Conservation (phyloP, 2,888 invertebrate species). For the Meteorus colon region DNA sequence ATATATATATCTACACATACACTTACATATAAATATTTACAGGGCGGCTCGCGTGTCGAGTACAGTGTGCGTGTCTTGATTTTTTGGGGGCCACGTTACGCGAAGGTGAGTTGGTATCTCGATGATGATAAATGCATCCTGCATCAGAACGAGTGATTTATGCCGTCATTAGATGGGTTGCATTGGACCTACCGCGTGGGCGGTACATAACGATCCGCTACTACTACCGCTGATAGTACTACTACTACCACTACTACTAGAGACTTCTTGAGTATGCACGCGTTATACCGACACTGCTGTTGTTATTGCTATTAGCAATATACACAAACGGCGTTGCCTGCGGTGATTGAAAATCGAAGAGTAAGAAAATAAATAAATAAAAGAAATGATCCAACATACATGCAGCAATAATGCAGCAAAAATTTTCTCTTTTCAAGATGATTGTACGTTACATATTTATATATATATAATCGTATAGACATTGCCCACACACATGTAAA, state of each 20-base stretch:
- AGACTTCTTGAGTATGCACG: slow-evolving; percentile 32
- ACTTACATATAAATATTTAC: background rate
- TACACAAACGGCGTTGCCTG: background rate
- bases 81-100: slow-evolving; percentile 47
- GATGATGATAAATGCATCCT: slow-evolving; percentile 66
- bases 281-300: background rate
- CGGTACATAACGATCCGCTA: slow-evolving; percentile 61
- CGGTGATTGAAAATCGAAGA: background rate
- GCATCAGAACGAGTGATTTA: slow-evolving; percentile 61
- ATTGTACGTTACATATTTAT: background rate
- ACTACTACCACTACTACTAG: slow-evolving; percentile 25
- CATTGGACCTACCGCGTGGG: slow-evolving; percentile 59
- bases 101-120: slow-evolving; percentile 53
- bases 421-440: background rate
- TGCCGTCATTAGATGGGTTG: slow-evolving; percentile 63
- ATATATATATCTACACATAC: no score
- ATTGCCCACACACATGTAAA: background rate
- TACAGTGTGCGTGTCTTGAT: slow-evolving; percentile 36
- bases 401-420: slow-evolving; percentile 13
- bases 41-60: slow-evolving; percentile 37
- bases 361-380: slow-evolving; percentile 1
- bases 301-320: background rate
- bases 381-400: slow-evolving; percentile 22
- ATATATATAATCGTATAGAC: background rate
- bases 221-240: slow-evolving; percentile 32